Evolutionary conservation across 2,888 invertebrate species (phyloP), one percentile per base, ranked within the genome.

Genomic region (Parnassius glacialis): DNA sequence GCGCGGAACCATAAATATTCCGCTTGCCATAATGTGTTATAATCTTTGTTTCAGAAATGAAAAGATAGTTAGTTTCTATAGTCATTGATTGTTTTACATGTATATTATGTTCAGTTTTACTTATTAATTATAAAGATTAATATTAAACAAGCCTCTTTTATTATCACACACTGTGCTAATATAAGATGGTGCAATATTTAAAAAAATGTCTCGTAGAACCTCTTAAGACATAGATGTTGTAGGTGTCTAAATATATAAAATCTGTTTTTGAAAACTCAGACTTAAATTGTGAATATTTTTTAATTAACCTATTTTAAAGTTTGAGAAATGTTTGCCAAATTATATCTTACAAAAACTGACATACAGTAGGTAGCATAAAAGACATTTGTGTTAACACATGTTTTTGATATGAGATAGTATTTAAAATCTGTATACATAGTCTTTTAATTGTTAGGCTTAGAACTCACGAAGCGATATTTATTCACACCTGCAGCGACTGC

Each of bases 21-120:
- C 54, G 58, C 54, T 58, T 62, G 62, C 58, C 62, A 62, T 62
- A 62, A 53, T 50, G 43, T 54, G 57, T 62, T 34, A 48, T 48
- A 50, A 54, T 12, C 48, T 50, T 25, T 44, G 16, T 43, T 43
- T 43, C 3, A 51, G 2, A 42, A 57, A 34, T 57, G 7, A 52
- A 52, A 12, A 20, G 10, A 10, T 50, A 60, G 59, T 54, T 43
- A 44, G 34, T 43, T 34, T 52, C 16, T 55, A 42, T 34, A 60
- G 61, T 53, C 50, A 57, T n/a, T 20, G 56, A 57, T 52, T 44
- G 43, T 61, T 61, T 44, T 45, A 34, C 43, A 54, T 54, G 43
- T 60, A 42, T 42, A 16, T 48, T 59, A 52, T 41, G n/a, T 41
- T 57, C 52, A 13, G 41, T 54, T 12, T 20, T 53, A 45, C 9